Conservation (phyloP, 2,113 vertebrate species). For the cat (Felis catus) region DNA sequence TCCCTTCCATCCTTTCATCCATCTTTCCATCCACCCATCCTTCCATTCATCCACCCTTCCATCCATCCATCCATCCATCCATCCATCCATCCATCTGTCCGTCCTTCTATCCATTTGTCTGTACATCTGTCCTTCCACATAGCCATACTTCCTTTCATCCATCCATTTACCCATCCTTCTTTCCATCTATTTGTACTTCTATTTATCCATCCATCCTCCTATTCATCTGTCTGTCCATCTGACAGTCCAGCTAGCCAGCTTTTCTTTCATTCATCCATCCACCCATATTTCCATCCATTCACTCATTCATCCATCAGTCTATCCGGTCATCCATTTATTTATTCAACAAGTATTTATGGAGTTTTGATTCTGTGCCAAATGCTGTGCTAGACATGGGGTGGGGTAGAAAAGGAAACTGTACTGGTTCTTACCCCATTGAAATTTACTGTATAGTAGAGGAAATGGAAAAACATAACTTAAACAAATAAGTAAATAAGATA, state of each 20-base stretch:
- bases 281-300: no score
- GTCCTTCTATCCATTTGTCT: neutral
- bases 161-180: neutral
- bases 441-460: neutral
- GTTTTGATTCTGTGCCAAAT: neutral
- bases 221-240: neutral
- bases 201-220: neutral
- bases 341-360: neutral
- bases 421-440: neutral
- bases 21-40: neutral
- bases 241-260: fast-evolving
- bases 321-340: neutral
- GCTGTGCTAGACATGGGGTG: neutral
- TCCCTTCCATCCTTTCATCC: neutral
- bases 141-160: no score
- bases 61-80: no score
- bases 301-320: neutral
- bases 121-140: neutral
- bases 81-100: no score
- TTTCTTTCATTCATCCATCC: neutral
- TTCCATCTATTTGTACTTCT: no score
- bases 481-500: neutral
- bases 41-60: neutral
- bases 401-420: neutral
- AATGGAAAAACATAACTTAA: neutral